A percentile compares a stretch with the other conserved stretches of the same genome.
These are phyloP conservation scores for Polyergus mexicanus DNA, from an alignment of 1,140 invertebrate genomes.

Conservation along the genomic window DNA sequence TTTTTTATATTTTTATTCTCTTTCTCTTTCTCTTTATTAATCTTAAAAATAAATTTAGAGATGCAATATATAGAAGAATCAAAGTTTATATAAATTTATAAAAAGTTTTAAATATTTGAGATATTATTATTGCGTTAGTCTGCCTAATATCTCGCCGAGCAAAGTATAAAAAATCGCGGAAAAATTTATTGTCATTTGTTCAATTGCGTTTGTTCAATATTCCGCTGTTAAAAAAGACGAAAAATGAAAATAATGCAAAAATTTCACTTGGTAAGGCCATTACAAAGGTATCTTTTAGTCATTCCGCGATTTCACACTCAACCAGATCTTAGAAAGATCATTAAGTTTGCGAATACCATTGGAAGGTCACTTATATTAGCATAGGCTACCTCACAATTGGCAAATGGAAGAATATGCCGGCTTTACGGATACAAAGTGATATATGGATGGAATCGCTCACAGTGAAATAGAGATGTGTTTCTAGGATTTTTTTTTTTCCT, in stretches of 20 bases:
- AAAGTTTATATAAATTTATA: too few species aligned
- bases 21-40: not conserved
- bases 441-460: not conserved
- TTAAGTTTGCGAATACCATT: not conserved
- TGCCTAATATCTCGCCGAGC: not conserved
- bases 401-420: not conserved
- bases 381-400: not conserved
- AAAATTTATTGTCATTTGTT: too few species aligned
- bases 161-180: not conserved
- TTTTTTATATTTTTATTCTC: not conserved
- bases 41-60: not conserved
- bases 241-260: not conserved
- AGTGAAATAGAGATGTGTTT: not conserved
- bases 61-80: not conserved
- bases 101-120: too few species aligned
- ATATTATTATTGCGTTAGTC: too few species aligned
- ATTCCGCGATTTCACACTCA: conserved; percentile 42
- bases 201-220: not conserved
- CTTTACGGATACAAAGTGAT: conserved; percentile 14
- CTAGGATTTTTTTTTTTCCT: not conserved
- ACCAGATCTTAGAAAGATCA: not conserved
- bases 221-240: not conserved
- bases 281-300: not conserved
- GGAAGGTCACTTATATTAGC: not conserved
- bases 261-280: not conserved